phyloP scores from a whole-genome alignment of 2,888 invertebrate genomes.

The Drosophila paracracens region DNA sequence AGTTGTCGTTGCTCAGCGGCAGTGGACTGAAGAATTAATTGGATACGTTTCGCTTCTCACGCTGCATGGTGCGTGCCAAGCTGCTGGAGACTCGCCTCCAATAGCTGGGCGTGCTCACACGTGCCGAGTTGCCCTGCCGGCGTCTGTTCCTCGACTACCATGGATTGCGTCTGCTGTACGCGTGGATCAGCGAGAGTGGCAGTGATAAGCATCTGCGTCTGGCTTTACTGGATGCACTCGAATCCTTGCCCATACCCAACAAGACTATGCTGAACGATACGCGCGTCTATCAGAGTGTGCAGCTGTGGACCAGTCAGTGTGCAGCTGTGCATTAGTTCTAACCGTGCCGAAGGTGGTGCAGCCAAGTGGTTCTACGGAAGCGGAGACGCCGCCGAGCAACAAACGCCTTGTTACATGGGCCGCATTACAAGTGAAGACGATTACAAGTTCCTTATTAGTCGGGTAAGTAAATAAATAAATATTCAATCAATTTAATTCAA shows the following conservation, averaged over 20 bases:
- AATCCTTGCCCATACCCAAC: constrained; percentile 95
- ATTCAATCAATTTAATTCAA: not conserved
- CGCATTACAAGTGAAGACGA: constrained; percentile 95
- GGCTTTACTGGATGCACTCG: constrained; percentile 92
- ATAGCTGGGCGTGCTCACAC: constrained; percentile 91
- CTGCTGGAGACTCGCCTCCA: constrained; percentile 91
- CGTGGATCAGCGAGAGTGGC: constrained; percentile 93
- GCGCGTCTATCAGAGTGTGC: constrained; percentile 93
- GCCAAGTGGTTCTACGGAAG: constrained; percentile 3
- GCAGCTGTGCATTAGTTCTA: not conserved
- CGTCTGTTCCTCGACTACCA: constrained; percentile 97
- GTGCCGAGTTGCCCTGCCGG: constrained; percentile 93
- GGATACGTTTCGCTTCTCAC: constrained; percentile 94
- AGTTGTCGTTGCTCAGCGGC: constrained; percentile 91
- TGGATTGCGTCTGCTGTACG: constrained; percentile 94
- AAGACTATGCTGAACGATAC: constrained; percentile 97
- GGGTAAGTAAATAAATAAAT: constrained; percentile 36
- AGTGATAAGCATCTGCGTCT: constrained; percentile 86
- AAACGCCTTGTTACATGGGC: constrained; percentile 90
- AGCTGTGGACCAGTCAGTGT: constrained; percentile 88
- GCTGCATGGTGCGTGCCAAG: constrained; percentile 97
- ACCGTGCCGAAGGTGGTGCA: constrained; percentile 11
- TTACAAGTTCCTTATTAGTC: constrained; percentile 83
- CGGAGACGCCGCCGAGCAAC: constrained; percentile 3
- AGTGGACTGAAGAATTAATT: constrained; percentile 94